Base-by-base conservation (phyloP, 2,797 vertebrate genomes). In the Parotocinclus haroldoi region DNA sequence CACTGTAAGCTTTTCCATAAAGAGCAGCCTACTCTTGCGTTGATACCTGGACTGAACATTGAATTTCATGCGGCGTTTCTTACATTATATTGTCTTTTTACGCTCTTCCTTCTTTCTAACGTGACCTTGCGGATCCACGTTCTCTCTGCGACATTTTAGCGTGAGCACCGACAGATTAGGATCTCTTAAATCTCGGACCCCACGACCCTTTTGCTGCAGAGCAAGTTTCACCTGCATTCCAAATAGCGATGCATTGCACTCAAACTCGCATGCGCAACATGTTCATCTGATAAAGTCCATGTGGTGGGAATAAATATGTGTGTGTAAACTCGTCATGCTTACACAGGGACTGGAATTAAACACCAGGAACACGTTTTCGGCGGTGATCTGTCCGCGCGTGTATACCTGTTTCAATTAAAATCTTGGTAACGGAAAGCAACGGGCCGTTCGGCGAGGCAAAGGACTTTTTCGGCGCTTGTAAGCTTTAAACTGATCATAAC, bases 81-180 rank as follows among this genome's bases (percentile, higher is more conserved):
- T 38, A 27, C 9, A 17, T 10, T 18, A 17, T 9, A 42, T 11
- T 3, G 9, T 17, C 4, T 4, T n/a, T 19, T 77, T 74, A 76
- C 82, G 80, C 63, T 77, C 73, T 79, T 81, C 82, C 61, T 78
- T 77, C 78, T 83, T 78, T 76, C 52, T 74, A 70, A 68, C 1
- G 84, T 87, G 89, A 90, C 89, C 88, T 90, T 90, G 86, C 89
- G 75, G 79, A 55, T 66, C 40, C 10, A 11, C 10, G 40, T 27
- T 27, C 27, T 27, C 27, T 27, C 27, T 27, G 27, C 27, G 27
- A 27, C 27, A 27, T 27, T 27, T 27, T 27, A 5, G 27, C 27
- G 27, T 27, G 27, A 27, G 27, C 27, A 27, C 5, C 27, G 39
- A 44, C n/a, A 39, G 39, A 3, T 38, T 13, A 14, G 7, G 16